These are phyloP conservation scores for Cantharis rufa DNA, from an alignment of 2,888 invertebrate genomes.

Conservation along the genomic window DNA sequence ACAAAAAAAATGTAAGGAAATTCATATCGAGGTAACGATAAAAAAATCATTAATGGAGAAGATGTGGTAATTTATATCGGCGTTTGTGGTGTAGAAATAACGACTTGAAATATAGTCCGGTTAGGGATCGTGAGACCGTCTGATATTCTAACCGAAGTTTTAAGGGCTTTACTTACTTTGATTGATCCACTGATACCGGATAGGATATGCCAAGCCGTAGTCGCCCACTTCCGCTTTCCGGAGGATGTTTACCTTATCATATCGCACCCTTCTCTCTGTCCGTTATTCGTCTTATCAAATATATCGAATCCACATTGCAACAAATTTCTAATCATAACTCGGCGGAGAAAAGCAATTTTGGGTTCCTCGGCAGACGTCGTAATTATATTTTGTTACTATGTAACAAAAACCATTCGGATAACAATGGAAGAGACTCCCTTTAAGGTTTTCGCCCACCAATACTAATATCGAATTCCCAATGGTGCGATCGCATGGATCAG, in stretches of 20 bases:
- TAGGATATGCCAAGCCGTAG: constrained; percentile 41
- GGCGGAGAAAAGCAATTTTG: not conserved
- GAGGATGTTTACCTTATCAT: constrained; percentile 45
- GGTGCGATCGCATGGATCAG: constrained; percentile 37
- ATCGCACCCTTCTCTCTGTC: constrained; percentile 29
- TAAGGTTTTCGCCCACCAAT: constrained; percentile 21
- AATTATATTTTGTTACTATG: not conserved
- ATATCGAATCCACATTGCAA: constrained; percentile 34
- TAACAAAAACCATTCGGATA: not conserved
- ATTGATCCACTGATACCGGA: constrained; percentile 38
- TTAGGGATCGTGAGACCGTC: constrained; percentile 21
- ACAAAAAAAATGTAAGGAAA: not conserved
- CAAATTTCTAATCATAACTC: not conserved
- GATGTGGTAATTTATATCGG: constrained; percentile 14
- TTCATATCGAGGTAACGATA: not conserved
- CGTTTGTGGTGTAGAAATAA: constrained; percentile 21
- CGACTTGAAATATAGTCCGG: constrained; percentile 21
- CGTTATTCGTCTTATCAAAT: constrained; percentile 35
- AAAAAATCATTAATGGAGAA: not conserved
- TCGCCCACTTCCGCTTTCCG: constrained; percentile 43
- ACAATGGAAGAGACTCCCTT: constrained; percentile 4
- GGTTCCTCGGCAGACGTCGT: not conserved
- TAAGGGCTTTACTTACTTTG: constrained; percentile 27
- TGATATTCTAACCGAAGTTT: constrained; percentile 24
- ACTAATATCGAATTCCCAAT: constrained; percentile 30